Base-by-base conservation (phyloP, 2,888 invertebrate species). In the Chymomyza procnemis region DNA sequence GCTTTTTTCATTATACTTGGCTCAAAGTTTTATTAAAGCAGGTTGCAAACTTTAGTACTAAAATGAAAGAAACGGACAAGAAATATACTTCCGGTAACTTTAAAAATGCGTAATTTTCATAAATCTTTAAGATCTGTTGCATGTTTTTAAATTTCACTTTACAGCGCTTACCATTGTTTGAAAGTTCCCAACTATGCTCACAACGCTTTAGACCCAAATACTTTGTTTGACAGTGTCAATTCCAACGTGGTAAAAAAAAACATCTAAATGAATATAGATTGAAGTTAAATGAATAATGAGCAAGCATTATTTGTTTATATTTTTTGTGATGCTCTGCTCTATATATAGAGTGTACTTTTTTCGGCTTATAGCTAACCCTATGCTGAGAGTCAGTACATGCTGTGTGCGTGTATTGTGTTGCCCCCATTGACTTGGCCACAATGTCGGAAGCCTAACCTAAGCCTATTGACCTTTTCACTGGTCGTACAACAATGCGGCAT, bases 401-500 rank as follows among this genome's bases (percentile, higher is more conserved):
- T 66, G 66, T 74, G 70, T 8, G 34, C 22, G 30, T 41, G n/a
- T n/a, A n/a, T n/a, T n/a, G n/a, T 41, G 34, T 12, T 41, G 47
- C 55, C n/a, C n/a, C n/a, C 50, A 75, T 75, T 79, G 76, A 80
- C 78, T 80, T 67, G 47, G 52, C 58, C 63, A 56, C 34, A 41
- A 41, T 12, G 12, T 9, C 34, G 34, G 34, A 9, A 41, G 34
- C 34, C 56, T 61, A 67, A 59, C 16, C 60, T 54, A 34, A 76
- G 79, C 78, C 65, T 69, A 73, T 83, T 83, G 84, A 79, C 75
- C 84, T 78, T 66, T 61, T 64, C 48, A 41, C 34, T 41, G 12
- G 34, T 12, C 34, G 12, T 12, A 41, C 34, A 41, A 41, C 34
- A 41, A 41, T 12, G 34, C 34, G 34, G 34, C 2, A 12, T 41